Evolutionary conservation across 1,140 invertebrate species (phyloP).

Genomic region (Drosophila suzukii): DNA sequence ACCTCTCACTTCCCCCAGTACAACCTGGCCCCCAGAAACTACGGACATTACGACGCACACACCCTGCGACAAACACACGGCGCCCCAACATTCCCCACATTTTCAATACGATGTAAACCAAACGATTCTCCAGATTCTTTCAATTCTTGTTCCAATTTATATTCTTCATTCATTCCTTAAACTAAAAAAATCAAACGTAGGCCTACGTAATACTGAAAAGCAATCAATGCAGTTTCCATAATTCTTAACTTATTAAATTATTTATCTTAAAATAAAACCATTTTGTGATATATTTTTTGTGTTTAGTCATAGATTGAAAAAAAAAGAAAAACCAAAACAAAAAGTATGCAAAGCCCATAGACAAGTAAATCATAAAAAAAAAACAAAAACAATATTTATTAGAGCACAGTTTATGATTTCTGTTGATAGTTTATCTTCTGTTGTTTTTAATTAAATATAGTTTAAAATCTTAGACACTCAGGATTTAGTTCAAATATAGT

Average conservation of each 20-base stretch:
- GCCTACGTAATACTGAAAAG: slow-evolving; percentile 52
- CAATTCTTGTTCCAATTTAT: slow-evolving; percentile 65
- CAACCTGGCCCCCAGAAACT: slow-evolving; percentile 41
- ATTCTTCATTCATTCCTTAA: slow-evolving; percentile 51
- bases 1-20: slow-evolving; percentile 29
- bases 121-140: slow-evolving; percentile 49
- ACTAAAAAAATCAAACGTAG: slow-evolving; percentile 1
- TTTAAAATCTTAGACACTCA: slow-evolving; percentile 23
- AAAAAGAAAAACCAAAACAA: slow-evolving; percentile 53
- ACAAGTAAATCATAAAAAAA: slow-evolving; percentile 28
- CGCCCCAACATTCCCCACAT: slow-evolving; percentile 28
- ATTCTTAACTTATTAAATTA: slow-evolving; percentile 41
- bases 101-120: slow-evolving; percentile 65
- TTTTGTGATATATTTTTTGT: slow-evolving; percentile 70
- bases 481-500: slow-evolving; percentile 45
- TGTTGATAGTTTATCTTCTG: slow-evolving; percentile 21
- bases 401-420: slow-evolving; percentile 34
- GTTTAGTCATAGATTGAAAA: slow-evolving; percentile 62
- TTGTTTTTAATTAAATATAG: slow-evolving; percentile 29
- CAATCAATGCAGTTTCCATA: slow-evolving; percentile 45
- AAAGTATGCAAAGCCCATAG: slow-evolving; percentile 53
- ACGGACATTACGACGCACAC: slow-evolving; percentile 46
- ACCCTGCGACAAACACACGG: slow-evolving; percentile 25
- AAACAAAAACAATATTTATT: slow-evolving; percentile 37
- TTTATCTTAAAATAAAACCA: slow-evolving; percentile 51